Evolutionary conservation across 2,888 invertebrate species (phyloP), one percentile per base, ranked within the genome.

Genomic region (Sarcophaga subvicina): DNA sequence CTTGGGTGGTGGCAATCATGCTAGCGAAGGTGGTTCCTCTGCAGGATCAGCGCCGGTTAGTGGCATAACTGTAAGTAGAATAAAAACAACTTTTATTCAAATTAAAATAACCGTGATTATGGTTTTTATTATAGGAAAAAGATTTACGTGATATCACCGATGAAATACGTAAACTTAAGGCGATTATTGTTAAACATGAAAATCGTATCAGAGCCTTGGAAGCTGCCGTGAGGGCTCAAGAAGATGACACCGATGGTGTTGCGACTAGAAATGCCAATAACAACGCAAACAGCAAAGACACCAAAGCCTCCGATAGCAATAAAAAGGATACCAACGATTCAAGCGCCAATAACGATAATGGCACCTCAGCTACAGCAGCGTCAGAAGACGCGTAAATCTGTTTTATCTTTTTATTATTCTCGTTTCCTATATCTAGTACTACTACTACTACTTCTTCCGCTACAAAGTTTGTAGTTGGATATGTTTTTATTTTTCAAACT

Each of bases 171-270:
- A 98, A 98, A 93, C 94, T 98, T 89, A 98, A 98, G 92, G 97
- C 98, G n/a, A 97, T 98, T 93, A 97, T 98, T 89, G 97, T 98
- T 45, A 98, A 98, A 91, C 98, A 98, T 92, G 98, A 98, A 94
- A 98, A 97, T 89, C 93, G 94, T 83, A 93, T 94, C 80, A 93
- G 94, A 37, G 93, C 93, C 76, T 89, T 94, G 86, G 94, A 94
- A 89, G 93, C 94, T 4, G 91, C 93, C 78, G 89, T 90, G 62
- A 91, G 91, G 78, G 91, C 91, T 20, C 90, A 91, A 67, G 90
- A 91, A 76, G 92, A 92, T 73, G 92, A 91, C 60, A 92, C 91
- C 77, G 90, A 88, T 72, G 90, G 90, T 87, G 91, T 91, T 88
- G 90, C 90, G 20, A 79, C 78, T 17, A 86, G 89, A 73, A 90